Conservation (phyloP, 2,797 vertebrate genomes). For the Tauraco hartlaubi region DNA sequence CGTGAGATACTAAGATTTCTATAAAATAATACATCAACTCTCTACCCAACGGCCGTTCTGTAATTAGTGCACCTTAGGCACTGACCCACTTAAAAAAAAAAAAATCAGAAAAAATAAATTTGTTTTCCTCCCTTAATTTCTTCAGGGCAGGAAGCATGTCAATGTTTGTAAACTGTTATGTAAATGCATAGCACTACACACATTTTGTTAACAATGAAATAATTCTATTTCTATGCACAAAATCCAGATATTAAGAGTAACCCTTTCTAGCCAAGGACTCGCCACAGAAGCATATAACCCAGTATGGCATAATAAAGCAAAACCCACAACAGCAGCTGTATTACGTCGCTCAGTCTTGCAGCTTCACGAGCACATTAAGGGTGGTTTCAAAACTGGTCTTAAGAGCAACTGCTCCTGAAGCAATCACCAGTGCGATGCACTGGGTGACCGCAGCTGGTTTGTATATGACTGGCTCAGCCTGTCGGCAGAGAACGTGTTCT, state of each 20-base stretch:
- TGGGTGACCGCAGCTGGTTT: background rate
- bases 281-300: background rate
- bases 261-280: background rate
- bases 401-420: background rate
- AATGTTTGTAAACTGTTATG: slow-evolving; percentile 6
- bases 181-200: background rate
- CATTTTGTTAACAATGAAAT: slow-evolving; percentile 30
- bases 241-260: background rate
- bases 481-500: background rate
- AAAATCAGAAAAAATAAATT: background rate
- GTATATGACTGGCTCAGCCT: background rate
- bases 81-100: slow-evolving; percentile 22
- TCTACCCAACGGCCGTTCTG: slow-evolving; percentile 1
- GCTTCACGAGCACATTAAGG: background rate
- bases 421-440: background rate
- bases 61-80: slow-evolving; percentile 56
- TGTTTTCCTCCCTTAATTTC: slow-evolving; percentile 6
- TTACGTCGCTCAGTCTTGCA: background rate
- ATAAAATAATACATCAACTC: background rate
- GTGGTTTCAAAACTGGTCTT: background rate
- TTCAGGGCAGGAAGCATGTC: slow-evolving; percentile 31
- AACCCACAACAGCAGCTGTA: background rate
- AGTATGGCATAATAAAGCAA: background rate
- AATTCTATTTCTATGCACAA: background rate
- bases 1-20: background rate